phyloP scores from a whole-genome alignment of 2,797 vertebrate genomes.

The Chelonia mydas region DNA sequence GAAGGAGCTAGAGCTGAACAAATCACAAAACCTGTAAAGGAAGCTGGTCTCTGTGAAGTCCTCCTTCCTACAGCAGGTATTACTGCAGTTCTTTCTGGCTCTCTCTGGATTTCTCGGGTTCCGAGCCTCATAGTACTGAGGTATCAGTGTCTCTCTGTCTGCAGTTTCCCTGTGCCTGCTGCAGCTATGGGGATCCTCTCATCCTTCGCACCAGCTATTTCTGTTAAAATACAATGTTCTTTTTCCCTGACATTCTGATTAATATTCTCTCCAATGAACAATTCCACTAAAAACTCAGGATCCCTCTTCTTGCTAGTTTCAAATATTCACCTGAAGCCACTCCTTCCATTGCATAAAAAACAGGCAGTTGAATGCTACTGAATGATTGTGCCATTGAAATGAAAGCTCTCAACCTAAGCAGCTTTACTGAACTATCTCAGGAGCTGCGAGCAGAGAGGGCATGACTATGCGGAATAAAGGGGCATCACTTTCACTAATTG shows the following conservation, averaged over 20 bases:
- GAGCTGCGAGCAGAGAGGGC: neutral
- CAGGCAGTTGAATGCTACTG: neutral
- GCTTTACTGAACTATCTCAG: neutral
- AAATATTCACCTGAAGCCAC: neutral
- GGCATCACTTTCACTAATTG: slow-evolving; percentile 85
- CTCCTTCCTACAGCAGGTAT: neutral
- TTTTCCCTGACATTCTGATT: neutral
- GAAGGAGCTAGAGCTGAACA: neutral
- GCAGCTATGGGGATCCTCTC: neutral
- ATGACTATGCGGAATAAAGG: slow-evolving; percentile 33
- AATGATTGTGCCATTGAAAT: neutral
- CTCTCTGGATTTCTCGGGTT: neutral
- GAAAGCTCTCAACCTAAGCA: neutral
- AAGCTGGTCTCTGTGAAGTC: neutral
- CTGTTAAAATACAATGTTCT: neutral
- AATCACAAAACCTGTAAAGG: neutral
- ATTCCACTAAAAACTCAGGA: neutral
- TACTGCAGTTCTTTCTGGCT: neutral
- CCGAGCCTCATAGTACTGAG: neutral
- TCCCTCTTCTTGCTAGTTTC: neutral
- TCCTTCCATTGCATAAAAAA: neutral
- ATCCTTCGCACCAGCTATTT: neutral
- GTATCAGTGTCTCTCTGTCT: neutral
- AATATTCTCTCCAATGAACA: neutral
- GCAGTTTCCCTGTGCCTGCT: neutral